Conservation (phyloP, 2,888 invertebrate genomes). For the Adineta ricciae region DNA sequence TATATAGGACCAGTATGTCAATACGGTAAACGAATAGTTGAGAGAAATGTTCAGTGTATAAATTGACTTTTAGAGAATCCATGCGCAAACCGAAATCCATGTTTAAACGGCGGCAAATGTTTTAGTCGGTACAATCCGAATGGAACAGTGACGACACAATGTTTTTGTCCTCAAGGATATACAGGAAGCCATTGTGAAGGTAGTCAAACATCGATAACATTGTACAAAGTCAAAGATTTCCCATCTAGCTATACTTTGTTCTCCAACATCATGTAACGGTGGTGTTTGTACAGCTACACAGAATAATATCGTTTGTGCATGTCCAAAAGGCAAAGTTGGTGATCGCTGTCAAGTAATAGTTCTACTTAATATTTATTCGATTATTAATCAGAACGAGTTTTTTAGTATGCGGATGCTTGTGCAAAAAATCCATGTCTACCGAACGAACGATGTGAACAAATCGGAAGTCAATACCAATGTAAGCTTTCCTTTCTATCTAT, state of each 20-base stretch:
- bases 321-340: neutral
- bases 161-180: neutral
- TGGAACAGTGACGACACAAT: neutral
- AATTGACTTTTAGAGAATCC: neutral
- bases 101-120: neutral
- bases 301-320: neutral
- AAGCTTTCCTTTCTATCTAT: neutral
- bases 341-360: conserved; percentile 1
- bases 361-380: too few species aligned
- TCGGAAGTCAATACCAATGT: conserved; percentile 15
- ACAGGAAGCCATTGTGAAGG: conserved; percentile 9
- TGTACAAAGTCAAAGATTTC: neutral
- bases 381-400: neutral
- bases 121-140: neutral
- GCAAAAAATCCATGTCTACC: neutral
- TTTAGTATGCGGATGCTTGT: conserved; percentile 1
- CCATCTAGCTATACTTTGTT: neutral
- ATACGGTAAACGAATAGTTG: neutral
- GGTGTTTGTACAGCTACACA: neutral
- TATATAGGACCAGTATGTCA: neutral
- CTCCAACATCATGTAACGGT: neutral
- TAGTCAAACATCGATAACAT: neutral
- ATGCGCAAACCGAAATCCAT: neutral
- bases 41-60: neutral
- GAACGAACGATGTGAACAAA: conserved; percentile 9